Evolutionary conservation across 2,888 invertebrate species (phyloP).

Genomic region (Bellardia pandia): DNA sequence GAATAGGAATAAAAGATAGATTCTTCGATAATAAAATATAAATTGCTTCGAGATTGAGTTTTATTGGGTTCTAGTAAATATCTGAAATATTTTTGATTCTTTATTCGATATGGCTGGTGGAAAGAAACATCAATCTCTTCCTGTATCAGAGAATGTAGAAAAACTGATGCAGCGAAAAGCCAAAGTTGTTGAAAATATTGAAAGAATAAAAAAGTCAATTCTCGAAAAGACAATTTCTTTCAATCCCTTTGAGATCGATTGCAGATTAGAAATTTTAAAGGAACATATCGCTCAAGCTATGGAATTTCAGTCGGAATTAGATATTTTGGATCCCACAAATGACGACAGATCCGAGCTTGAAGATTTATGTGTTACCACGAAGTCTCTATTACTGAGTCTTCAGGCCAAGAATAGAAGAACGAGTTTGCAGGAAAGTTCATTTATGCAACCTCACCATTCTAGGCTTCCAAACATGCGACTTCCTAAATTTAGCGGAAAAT

Average conservation of each 20-base stretch:
- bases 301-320: background rate
- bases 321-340: slow-evolving; percentile 1
- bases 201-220: background rate
- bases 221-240: background rate
- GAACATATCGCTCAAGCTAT: background rate
- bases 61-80: no score
- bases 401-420: background rate
- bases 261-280: background rate
- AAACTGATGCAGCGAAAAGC: background rate
- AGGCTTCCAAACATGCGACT: background rate
- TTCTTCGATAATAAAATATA: no score
- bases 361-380: background rate
- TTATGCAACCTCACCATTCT: background rate
- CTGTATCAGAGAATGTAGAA: background rate
- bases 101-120: background rate
- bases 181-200: slow-evolving; percentile 1
- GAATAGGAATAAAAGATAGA: no score
- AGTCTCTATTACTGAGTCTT: background rate
- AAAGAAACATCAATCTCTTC: background rate
- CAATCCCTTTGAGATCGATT: background rate
- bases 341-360: background rate
- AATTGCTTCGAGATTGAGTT: no score
- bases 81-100: no score
- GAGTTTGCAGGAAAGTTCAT: background rate
- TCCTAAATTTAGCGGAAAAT: background rate